Percentiles rank a stretch among this genome's conserved stretches.
phyloP scores from a whole-genome alignment of 1,140 invertebrate genomes.

The Eueides isabella region DNA sequence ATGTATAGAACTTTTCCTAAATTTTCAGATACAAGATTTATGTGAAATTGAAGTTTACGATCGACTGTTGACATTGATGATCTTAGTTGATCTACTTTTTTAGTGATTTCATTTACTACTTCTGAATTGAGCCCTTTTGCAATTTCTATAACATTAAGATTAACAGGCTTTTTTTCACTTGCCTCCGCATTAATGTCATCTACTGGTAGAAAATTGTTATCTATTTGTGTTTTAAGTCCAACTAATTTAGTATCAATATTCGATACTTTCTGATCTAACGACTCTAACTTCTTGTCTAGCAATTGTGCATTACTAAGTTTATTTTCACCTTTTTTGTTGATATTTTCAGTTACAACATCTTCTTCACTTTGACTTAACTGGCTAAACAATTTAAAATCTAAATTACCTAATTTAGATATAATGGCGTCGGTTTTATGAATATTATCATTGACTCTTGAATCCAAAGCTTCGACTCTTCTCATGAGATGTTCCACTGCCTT shows the following conservation, averaged over 20 bases:
- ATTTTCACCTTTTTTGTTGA: slow-evolving; percentile 56
- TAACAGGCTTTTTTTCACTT: slow-evolving; percentile 92
- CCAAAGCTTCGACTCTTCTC: slow-evolving; percentile 90
- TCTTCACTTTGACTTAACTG: slow-evolving; percentile 58
- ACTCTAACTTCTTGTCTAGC: slow-evolving; percentile 85
- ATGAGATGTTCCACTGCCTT: slow-evolving; percentile 93
- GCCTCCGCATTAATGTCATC: slow-evolving; percentile 93
- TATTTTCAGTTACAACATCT: slow-evolving; percentile 61
- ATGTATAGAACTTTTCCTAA: slow-evolving; percentile 89
- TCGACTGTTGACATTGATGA: slow-evolving; percentile 90
- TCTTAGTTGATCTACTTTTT: slow-evolving; percentile 88
- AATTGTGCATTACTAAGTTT: slow-evolving; percentile 68
- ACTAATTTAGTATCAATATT: slow-evolving; percentile 91
- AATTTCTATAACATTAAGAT: slow-evolving; percentile 90
- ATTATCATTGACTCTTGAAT: slow-evolving; percentile 90
- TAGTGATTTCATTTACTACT: slow-evolving; percentile 88
- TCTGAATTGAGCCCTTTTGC: slow-evolving; percentile 90
- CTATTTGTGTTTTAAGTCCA: slow-evolving; percentile 90
- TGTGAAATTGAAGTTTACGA: slow-evolving; percentile 91
- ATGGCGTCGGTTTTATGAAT: slow-evolving; percentile 92
- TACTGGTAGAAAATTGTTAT: slow-evolving; percentile 89
- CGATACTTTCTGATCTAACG: slow-evolving; percentile 90
- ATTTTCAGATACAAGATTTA: slow-evolving; percentile 91
- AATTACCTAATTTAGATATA: slow-evolving; percentile 87
- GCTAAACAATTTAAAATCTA: slow-evolving; percentile 89